These are phyloP conservation scores for Rhagonycha lutea DNA, from an alignment of 2,888 invertebrate genomes.

Conservation along the genomic window DNA sequence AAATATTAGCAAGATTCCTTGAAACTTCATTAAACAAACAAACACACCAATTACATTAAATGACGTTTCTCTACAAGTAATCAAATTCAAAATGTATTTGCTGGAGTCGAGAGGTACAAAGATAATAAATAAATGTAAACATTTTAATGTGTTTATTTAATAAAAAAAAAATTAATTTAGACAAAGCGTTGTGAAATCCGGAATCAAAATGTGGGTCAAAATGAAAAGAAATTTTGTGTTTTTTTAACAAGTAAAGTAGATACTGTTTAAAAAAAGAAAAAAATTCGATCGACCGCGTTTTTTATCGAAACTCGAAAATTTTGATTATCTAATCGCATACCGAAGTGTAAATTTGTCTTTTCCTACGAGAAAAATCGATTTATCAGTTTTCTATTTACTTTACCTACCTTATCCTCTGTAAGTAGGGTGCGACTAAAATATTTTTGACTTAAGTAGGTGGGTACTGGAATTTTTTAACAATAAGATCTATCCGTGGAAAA, in stretches of 20 bases:
- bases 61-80: background rate
- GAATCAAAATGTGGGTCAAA: slow-evolving; percentile 9
- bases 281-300: background rate
- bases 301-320: background rate
- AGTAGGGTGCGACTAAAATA: background rate
- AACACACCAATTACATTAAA: background rate
- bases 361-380: background rate
- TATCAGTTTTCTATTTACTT: background rate
- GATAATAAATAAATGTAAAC: slow-evolving; percentile 1
- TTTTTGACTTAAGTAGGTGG: background rate
- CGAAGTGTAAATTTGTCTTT: background rate
- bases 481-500: background rate
- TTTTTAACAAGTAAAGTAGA: background rate
- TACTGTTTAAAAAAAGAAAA: background rate
- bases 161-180: background rate
- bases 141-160: background rate
- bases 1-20: background rate
- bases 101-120: background rate
- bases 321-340: slow-evolving; percentile 1
- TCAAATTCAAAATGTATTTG: background rate
- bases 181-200: slow-evolving; percentile 4
- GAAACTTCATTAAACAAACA: background rate
- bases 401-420: background rate
- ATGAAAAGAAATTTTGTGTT: background rate
- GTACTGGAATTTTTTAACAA: background rate